Evolutionary conservation across 2,888 invertebrate species (phyloP).

Genomic region (Reticulitermes lucifugus): DNA sequence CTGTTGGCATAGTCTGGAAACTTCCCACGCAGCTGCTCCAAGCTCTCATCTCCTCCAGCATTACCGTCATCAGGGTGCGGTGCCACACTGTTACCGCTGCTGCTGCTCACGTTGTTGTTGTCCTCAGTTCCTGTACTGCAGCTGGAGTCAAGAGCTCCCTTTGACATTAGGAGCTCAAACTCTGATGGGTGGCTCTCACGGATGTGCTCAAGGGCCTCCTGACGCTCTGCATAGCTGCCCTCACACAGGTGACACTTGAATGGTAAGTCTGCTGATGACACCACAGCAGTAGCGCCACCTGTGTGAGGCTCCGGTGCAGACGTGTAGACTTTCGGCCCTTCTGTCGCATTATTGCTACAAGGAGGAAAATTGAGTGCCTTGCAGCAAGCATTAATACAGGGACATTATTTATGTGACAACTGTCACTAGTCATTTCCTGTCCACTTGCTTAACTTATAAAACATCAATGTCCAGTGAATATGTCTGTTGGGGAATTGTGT

Average conservation of each 20-base stretch:
- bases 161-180: constrained; percentile 84
- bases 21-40: constrained; percentile 78
- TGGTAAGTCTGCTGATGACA: constrained; percentile 70
- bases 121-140: constrained; percentile 62
- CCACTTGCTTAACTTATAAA: too few species aligned
- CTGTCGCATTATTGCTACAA: not conserved
- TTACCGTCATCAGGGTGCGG: constrained; percentile 43
- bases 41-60: constrained; percentile 71
- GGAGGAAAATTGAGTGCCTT: not conserved
- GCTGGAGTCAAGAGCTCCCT: constrained; percentile 78
- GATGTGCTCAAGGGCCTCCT: constrained; percentile 85
- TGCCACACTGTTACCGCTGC: not conserved
- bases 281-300: constrained; percentile 33
- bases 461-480: too few species aligned
- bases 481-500: too few species aligned
- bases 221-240: constrained; percentile 82
- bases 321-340: not conserved
- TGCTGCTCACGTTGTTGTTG: constrained; percentile 45
- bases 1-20: constrained; percentile 89
- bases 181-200: constrained; percentile 80
- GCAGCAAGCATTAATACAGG: too few species aligned
- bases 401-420: too few species aligned
- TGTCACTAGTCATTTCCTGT: too few species aligned
- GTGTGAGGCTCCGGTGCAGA: not conserved
- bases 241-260: constrained; percentile 96